phyloP scores from a whole-genome alignment of 2,113 vertebrate species.

The Illadopsis cleaveri region DNA sequence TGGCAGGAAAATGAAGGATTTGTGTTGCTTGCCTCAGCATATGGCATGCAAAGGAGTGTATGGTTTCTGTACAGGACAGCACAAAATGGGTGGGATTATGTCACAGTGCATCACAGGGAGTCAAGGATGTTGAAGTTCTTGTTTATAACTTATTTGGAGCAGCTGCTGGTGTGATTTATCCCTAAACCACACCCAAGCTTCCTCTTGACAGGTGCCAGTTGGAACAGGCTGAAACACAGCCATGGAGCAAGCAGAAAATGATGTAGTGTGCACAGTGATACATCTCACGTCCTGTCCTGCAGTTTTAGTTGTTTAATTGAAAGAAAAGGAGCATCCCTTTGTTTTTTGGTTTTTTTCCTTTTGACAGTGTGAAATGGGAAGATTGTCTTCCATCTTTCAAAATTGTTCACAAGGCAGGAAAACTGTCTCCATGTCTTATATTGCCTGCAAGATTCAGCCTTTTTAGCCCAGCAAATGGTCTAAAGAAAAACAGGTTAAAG shows the following conservation, averaged over 20 bases:
- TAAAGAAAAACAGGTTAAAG: not conserved
- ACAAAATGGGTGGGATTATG: not conserved
- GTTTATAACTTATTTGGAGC: not conserved
- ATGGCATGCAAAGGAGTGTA: rapidly evolving
- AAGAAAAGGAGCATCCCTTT: not conserved
- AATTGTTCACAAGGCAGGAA: not conserved
- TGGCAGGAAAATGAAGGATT: not conserved
- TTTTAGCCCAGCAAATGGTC: not conserved
- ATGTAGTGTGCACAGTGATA: not conserved
- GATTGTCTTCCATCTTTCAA: not conserved
- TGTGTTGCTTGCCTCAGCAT: not conserved
- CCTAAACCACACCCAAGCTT: not conserved
- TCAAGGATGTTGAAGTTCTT: not conserved
- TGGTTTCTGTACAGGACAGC: not conserved
- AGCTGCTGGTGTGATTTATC: not conserved
- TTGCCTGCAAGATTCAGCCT: not conserved
- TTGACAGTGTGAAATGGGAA: not conserved
- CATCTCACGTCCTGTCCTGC: rapidly evolving
- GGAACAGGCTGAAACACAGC: not conserved
- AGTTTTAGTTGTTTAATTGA: not conserved
- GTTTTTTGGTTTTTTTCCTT: not conserved
- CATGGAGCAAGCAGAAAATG: not conserved
- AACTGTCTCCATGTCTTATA: not conserved
- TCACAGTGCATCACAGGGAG: not conserved
- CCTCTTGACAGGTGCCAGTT: not conserved